Evolutionary conservation across 92 coral and sea anemone genomes (phyloP).

Genomic region (Ricordea florida): DNA sequence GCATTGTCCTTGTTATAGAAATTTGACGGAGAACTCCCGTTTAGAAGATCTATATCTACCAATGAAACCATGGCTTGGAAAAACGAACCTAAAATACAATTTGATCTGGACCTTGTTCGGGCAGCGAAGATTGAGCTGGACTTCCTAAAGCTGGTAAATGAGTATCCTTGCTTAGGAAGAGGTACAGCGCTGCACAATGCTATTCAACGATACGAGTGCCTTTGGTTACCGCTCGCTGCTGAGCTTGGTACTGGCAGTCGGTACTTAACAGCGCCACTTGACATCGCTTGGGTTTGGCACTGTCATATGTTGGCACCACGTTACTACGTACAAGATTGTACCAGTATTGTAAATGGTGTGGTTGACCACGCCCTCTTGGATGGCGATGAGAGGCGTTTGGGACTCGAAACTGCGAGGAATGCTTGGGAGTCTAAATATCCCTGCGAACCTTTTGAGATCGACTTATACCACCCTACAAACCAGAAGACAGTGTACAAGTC

Average conservation of each 20-base stretch:
- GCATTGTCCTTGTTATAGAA: too few species aligned
- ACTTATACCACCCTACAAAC: slow-evolving; percentile 30
- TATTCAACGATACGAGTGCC: slow-evolving; percentile 36
- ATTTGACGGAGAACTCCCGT: too few species aligned
- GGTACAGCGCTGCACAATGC: slow-evolving; percentile 42
- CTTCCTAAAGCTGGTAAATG: slow-evolving; percentile 34
- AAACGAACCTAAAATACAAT: too few species aligned
- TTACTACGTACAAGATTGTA: slow-evolving; percentile 15
- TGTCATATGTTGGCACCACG: slow-evolving; percentile 29
- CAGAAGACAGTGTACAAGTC: not conserved
- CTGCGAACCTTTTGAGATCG: slow-evolving; percentile 48
- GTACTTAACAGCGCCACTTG: slow-evolving; percentile 31
- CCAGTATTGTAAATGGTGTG: slow-evolving; percentile 23
- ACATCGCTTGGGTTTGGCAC: slow-evolving; percentile 43
- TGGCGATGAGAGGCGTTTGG: slow-evolving; percentile 13
- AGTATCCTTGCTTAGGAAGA: not conserved
- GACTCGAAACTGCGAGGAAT: slow-evolving; percentile 6
- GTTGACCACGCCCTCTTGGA: slow-evolving; percentile 38
- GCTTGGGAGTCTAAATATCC: slow-evolving; percentile 49
- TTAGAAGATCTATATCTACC: too few species aligned
- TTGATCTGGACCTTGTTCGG: slow-evolving; percentile 7
- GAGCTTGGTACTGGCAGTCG: not conserved
- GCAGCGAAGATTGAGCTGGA: slow-evolving; percentile 37
- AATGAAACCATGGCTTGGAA: too few species aligned
- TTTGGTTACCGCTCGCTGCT: slow-evolving; percentile 39